Percentiles rank a stretch among this genome's conserved stretches.
These are phyloP conservation scores for Tinamus major DNA, from an alignment of 2,797 vertebrate genomes.

Conservation along the genomic window DNA sequence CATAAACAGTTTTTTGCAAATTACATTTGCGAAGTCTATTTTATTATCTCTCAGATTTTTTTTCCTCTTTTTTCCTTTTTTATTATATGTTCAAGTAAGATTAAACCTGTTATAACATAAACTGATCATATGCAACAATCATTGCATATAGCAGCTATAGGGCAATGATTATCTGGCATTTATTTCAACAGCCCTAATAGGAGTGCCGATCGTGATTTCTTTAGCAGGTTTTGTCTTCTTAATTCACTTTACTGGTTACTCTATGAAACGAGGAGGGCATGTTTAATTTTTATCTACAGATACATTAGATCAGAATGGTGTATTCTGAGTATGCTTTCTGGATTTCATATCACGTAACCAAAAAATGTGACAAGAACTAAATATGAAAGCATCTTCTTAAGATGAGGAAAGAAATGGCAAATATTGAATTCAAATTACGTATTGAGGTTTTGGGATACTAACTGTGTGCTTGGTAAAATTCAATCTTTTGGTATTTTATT, in stretches of 20 bases:
- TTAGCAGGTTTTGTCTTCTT: background rate
- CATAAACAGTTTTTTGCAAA: background rate
- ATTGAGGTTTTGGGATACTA: background rate
- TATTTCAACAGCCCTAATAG: background rate
- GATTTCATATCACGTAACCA: background rate
- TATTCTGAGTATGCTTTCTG: fast-evolving
- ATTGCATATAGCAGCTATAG: background rate
- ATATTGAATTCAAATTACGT: background rate
- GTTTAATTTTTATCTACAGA: background rate
- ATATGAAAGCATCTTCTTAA: background rate
- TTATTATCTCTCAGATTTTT: background rate
- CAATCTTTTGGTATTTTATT: background rate
- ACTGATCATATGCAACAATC: background rate
- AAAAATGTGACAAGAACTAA: background rate
- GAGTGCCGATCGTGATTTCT: background rate
- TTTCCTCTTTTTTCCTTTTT: background rate
- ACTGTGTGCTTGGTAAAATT: background rate
- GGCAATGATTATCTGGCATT: background rate
- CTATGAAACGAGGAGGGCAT: background rate
- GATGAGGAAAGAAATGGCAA: background rate
- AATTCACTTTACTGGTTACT: background rate
- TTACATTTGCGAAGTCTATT: background rate
- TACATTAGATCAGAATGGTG: background rate
- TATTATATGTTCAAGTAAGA: background rate
- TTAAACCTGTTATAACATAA: background rate